Conservation (phyloP, 2,113 vertebrate genomes). For the Physeter macrocephalus region DNA sequence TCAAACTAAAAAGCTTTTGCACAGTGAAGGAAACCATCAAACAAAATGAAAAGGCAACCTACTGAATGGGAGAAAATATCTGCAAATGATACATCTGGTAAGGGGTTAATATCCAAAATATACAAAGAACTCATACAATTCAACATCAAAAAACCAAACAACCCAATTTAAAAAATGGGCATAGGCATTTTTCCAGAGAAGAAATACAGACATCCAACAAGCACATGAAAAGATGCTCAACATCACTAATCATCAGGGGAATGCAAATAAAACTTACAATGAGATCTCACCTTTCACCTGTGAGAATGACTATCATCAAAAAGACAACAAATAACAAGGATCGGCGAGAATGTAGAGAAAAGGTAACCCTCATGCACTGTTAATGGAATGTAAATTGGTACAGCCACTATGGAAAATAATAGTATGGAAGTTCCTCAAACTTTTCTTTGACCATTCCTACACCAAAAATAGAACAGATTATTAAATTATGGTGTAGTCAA, state of each 20-base stretch:
- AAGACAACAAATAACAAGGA: not conserved
- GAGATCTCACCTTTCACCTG: not conserved
- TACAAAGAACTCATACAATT: not conserved
- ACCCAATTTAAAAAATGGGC: not conserved
- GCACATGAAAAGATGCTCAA: not conserved
- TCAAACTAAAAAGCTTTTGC: not conserved
- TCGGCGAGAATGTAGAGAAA: not conserved
- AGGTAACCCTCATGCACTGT: not conserved
- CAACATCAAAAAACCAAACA: not conserved
- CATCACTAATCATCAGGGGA: not conserved
- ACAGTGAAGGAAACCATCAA: not conserved
- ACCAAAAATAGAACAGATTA: not conserved
- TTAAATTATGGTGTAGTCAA: not conserved
- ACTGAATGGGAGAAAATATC: not conserved
- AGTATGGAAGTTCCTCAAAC: not conserved
- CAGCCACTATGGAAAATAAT: not conserved
- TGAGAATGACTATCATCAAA: not conserved
- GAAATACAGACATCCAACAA: not conserved
- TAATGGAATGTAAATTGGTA: not conserved
- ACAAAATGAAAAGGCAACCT: not conserved
- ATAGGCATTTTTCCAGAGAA: not conserved
- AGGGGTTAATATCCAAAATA: not conserved
- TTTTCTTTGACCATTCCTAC: not conserved
- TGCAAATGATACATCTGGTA: not conserved
- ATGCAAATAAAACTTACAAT: not conserved